Base-by-base conservation (phyloP, 2,888 invertebrate species). In the Cheilosia impressa region DNA sequence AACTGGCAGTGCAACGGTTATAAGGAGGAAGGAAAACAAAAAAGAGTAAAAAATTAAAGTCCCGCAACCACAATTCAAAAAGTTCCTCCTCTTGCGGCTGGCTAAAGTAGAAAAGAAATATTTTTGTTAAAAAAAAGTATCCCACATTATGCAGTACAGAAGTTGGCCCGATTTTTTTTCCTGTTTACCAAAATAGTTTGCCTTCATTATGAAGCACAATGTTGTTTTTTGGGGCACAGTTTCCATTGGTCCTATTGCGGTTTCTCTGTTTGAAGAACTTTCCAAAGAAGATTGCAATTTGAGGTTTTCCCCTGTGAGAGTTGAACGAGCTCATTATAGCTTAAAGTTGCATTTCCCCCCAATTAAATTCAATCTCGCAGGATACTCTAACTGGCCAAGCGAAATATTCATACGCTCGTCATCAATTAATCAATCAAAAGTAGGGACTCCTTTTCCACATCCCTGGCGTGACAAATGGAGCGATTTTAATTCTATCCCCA, bases 351-450 rank as follows among this genome's bases (percentile, higher is more conserved):
- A 50, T 77, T 65, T 58, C 43, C 27, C 45, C 13, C 41, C 71
- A 82, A 78, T 82, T 72, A 62, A 77, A 66, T 31, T 7, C 17
- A 24, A 50, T 31, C 10, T 71, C 63, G 65, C 10, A 10, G 13
- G 60, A 47, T 55, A 47, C 78, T 73, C 62, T 19, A 62, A 53
- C 31, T 50, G 60, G 47, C 34, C 65, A 55, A 69, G 69, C 57
- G 57, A 65, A 76, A 47, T 77, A 55, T 38, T 38, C 47, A 62
- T 69, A 68, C 41, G 55, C 52, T 69, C 68, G 80, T 79, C 84
- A 84, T 84, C 84, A 79, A 84, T 84, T 79, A 75, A 84, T 84
- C 84, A 84, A 84, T 84, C 84, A 84, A 41, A 65, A 84, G 69
- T 69, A 58, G 63, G 45, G 34, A 13, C 65, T 79, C 60, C 69